Conservation (phyloP, 2,888 invertebrate species). For the Andrena praecox region DNA sequence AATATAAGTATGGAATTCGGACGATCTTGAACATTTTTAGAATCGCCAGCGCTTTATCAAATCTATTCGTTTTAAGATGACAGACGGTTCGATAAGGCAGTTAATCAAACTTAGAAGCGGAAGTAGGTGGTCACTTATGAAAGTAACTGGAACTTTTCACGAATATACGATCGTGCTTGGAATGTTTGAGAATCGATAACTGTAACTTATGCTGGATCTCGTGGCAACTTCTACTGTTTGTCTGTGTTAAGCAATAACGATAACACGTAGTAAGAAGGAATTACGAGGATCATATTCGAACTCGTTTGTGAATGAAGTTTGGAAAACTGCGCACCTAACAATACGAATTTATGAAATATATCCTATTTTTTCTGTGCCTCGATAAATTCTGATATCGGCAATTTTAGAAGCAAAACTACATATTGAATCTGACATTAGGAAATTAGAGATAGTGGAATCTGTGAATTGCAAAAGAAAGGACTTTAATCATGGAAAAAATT, state of each 20-base stretch:
- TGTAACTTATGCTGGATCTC: not conserved
- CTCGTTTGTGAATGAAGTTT: no score
- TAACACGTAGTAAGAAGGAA: not conserved
- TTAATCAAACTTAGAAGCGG: constrained; percentile 23
- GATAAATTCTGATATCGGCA: no score
- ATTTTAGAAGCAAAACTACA: no score
- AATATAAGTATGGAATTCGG: not conserved
- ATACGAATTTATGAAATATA: no score
- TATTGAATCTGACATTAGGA: no score
- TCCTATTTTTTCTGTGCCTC: no score
- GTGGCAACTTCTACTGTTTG: not conserved
- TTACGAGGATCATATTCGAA: no score
- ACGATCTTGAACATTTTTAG: constrained; percentile 13
- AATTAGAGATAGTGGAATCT: no score
- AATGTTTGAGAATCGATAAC: not conserved
- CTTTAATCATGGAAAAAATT: not conserved
- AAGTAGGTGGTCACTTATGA: not conserved
- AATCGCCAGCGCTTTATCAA: constrained; percentile 37
- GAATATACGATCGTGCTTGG: not conserved
- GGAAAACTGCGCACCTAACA: no score
- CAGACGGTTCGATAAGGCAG: constrained; percentile 40
- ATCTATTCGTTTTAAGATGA: constrained; percentile 36
- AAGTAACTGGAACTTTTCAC: constrained; percentile 2
- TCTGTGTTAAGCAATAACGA: not conserved
- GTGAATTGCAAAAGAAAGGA: no score